Evolutionary conservation across 2,888 invertebrate genomes (phyloP), one percentile per base, ranked within the genome.

Genomic region (Drosophila borealis): DNA sequence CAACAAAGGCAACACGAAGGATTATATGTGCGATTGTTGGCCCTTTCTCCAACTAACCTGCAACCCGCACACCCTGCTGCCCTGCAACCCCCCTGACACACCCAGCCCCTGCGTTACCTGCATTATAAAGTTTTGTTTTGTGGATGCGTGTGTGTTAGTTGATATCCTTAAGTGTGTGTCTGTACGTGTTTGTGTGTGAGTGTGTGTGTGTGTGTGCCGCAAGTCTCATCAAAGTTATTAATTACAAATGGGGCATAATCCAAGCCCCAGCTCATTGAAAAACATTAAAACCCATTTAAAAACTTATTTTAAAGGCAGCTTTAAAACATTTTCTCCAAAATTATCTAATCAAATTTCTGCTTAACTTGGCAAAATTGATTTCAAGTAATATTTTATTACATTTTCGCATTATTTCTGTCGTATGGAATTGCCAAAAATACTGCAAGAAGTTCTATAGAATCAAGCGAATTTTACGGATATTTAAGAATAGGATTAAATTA

Each of bases 191-290:
- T 21, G 36, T 29, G 37, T 21, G 39, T 42, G 61, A 45, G 53
- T 44, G 54, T 49, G 54, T 13, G 25, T 33, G 48, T 48, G 68
- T 50, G 50, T 46, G 56, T 36, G 45, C 45, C 45, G 50, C 45
- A 65, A 78, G 53, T 70, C 70, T 53, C 48, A 55, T 63, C 83
- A 83, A 77, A 53, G 76, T 74, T 88, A 83, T 88, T 79, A 86
- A 77, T 83, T 83, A 73, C 83, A 74, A 62, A 62, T 56, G 34
- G 13, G 37, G 48, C 54, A 59, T 56, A 74, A 62, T 65, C 41
- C 44, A 13, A 10, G 21, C 48, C 8, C 6, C 14, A 64, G 49
- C 46, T 37, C 13, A 39, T 50, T 42, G 17, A 41, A 13, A 19
- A 39, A 54, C 29, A 29, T 39, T 42, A 10, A 53, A 44, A 19